Conservation (phyloP, 2,113 vertebrate genomes). For the Chaenocephalus aceratus region DNA sequence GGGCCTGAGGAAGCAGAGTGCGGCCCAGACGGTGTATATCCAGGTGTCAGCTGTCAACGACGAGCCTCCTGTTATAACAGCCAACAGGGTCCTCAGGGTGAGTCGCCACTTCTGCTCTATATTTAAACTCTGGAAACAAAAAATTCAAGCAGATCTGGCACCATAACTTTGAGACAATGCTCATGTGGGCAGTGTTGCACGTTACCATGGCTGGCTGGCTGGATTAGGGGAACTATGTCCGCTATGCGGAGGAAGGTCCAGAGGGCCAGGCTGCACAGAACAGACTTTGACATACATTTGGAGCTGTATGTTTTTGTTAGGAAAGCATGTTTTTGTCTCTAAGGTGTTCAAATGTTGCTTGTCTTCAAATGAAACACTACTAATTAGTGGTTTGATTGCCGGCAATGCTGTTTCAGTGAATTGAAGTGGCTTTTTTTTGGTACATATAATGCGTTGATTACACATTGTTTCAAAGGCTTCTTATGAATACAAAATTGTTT, state of each 20-base stretch:
- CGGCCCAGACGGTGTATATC: constrained; percentile 84
- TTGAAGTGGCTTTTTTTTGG: background rate
- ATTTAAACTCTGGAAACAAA: constrained; percentile 59
- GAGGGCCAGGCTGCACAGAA: constrained; percentile 26
- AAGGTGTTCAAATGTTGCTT: background rate
- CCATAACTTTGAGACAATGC: constrained; percentile 49
- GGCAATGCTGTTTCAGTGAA: background rate
- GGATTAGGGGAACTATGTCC: constrained; percentile 61
- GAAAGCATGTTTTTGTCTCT: constrained; percentile 16
- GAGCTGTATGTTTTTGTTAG: background rate
- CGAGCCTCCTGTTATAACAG: constrained; percentile 86
- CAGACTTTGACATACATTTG: constrained; percentile 26
- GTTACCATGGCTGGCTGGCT: constrained; percentile 51
- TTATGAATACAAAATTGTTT: constrained; percentile 18
- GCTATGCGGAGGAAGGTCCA: constrained; percentile 66
- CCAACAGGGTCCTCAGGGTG: constrained; percentile 91
- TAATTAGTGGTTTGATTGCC: background rate
- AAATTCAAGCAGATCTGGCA: constrained; percentile 53
- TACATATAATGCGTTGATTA: background rate
- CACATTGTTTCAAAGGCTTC: constrained; percentile 7
- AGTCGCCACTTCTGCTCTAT: constrained; percentile 71
- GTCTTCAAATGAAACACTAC: background rate
- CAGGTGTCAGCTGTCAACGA: constrained; percentile 89
- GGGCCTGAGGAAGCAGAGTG: constrained; percentile 88
- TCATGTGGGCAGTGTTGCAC: constrained; percentile 53